Base-by-base conservation (phyloP, 2,113 vertebrate genomes). In the Beaufortia kweichowensis region DNA sequence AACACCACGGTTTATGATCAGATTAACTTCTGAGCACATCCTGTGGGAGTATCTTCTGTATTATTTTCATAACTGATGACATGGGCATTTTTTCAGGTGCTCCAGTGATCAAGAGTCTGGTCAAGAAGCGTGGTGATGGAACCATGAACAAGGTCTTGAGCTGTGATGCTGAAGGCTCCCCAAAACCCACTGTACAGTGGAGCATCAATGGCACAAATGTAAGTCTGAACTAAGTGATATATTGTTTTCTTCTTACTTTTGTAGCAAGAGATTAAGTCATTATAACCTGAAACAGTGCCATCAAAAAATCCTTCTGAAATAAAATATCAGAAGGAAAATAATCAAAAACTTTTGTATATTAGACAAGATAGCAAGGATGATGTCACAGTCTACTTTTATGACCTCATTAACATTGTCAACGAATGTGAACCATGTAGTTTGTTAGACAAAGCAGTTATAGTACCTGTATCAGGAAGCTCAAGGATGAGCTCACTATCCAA, bases 151-250 rank as follows among this genome's bases (percentile, higher is more conserved):
- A 95, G 91, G 91, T 95, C 55, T 87, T 98, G 81, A 89, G 87
- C 75, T 98, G 96, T 77, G 92, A 93, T 0, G 96, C 93, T 69
- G 95, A 98, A 87, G 96, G 96, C 64, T 96, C 91, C 82, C 97
- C 97, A 2, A 96, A 95, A 75, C 97, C 96, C 75, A 88, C 86
- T 41, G 94, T 98, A 73, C 92, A 93, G 46, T 98, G 97, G 95
- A 95, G 91, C 87, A 89, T 95, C 88, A 95, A 95, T 0, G 94
- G 94, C 76, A 96, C 89, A 0, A 88, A 89, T 79, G 92, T 93
- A 94, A 88, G 93, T 11, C 12, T 23, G 15, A 67, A 72, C n/a
- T 12, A 31, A n/a, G 3, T 53, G 28, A n/a, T n/a, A n/a, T n/a
- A n/a, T n/a, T n/a, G n/a, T n/a, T n/a, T n/a, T n/a, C n/a, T n/a